Conservation (phyloP, 1,140 invertebrate species). For the Drosophila carrolli region DNA sequence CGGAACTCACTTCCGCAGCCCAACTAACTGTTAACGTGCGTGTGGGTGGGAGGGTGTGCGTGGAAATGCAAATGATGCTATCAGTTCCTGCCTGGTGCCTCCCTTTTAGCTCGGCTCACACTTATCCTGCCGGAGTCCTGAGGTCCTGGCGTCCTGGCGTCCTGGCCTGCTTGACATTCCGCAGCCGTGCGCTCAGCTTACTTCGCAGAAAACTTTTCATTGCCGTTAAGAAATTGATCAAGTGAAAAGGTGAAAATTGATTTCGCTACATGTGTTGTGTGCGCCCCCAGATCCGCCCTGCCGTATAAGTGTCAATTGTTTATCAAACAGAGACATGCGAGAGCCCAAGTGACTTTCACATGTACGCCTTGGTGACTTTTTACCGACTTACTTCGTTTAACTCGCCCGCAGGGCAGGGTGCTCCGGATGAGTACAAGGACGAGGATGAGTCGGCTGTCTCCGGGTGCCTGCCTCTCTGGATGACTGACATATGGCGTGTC, state of each 20-base stretch:
- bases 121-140: neutral
- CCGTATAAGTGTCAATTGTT: slow-evolving; percentile 72
- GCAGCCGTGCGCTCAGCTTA: slow-evolving; percentile 52
- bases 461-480: slow-evolving; percentile 36
- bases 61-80: slow-evolving; percentile 78
- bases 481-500: slow-evolving; percentile 61
- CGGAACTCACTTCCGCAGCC: slow-evolving; percentile 3
- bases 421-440: neutral
- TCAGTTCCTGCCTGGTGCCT: slow-evolving; percentile 55
- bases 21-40: slow-evolving; percentile 75
- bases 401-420: slow-evolving; percentile 28
- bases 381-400: slow-evolving; percentile 71
- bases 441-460: slow-evolving; percentile 20
- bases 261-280: slow-evolving; percentile 75
- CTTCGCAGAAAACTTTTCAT: slow-evolving; percentile 74
- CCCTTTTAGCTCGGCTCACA: neutral
- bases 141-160: neutral
- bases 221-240: slow-evolving; percentile 82
- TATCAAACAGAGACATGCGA: slow-evolving; percentile 65
- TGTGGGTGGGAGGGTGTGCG: slow-evolving; percentile 42
- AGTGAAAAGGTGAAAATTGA: slow-evolving; percentile 83
- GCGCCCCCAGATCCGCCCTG: neutral
- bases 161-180: slow-evolving; percentile 67
- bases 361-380: slow-evolving; percentile 66
- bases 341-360: slow-evolving; percentile 44